A percentile compares a stretch with the other conserved stretches of the same genome.
phyloP scores from a whole-genome alignment of 1,140 invertebrate species.

The Papilio machaon region DNA sequence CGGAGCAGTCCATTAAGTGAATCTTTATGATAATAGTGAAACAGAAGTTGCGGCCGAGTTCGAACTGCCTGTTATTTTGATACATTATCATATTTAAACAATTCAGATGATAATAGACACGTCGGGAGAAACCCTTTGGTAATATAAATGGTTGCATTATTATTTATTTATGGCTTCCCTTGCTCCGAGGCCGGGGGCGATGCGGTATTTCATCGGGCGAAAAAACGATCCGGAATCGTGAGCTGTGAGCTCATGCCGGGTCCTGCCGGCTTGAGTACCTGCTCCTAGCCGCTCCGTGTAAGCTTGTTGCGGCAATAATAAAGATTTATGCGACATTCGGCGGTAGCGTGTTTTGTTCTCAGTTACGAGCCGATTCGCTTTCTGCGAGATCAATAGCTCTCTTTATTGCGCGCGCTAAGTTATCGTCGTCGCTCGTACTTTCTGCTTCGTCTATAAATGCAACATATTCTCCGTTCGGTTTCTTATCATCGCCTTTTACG shows the following conservation, averaged over 20 bases:
- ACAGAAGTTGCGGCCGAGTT: conserved; percentile 78
- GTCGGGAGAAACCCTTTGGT: conserved; percentile 80
- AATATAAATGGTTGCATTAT: conserved; percentile 81
- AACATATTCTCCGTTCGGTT: conserved; percentile 52
- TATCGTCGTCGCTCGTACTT: conserved; percentile 70
- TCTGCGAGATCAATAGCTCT: conserved; percentile 78
- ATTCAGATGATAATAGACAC: conserved; percentile 81
- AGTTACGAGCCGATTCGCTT: conserved; percentile 78
- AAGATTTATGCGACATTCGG: conserved; percentile 81
- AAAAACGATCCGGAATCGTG: conserved; percentile 78
- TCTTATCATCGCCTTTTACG: conserved; percentile 68
- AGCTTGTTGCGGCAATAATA: conserved; percentile 81
- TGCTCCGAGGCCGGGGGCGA: conserved; percentile 69
- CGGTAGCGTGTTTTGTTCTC: conserved; percentile 80
- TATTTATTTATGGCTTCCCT: conserved; percentile 82
- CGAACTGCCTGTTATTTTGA: conserved; percentile 78
- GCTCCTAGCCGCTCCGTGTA: conserved; percentile 68
- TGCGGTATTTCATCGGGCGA: conserved; percentile 79
- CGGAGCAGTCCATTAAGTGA: conserved; percentile 79
- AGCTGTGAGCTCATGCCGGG: conserved; percentile 76
- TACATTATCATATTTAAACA: conserved; percentile 82
- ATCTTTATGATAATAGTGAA: conserved; percentile 79
- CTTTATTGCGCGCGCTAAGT: conserved; percentile 75
- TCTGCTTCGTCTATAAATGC: conserved; percentile 62
- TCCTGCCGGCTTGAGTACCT: conserved; percentile 73